Conservation (phyloP, 2,113 vertebrate species). For the Scytalopus superciliaris region DNA sequence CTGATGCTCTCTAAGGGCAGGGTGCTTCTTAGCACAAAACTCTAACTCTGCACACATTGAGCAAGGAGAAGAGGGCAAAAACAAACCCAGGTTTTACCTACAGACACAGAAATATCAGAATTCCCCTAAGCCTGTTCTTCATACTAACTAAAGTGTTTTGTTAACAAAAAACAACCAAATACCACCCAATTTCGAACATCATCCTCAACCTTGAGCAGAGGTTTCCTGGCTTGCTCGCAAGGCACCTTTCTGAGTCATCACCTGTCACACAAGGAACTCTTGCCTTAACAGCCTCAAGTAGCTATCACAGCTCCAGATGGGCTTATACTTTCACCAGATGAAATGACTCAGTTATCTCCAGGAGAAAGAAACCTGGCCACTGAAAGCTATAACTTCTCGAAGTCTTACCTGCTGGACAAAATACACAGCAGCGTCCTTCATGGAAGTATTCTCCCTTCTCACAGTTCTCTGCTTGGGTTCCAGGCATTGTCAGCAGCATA, state of each 20-base stretch:
- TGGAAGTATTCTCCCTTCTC: background rate
- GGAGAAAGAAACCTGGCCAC: rapidly evolving
- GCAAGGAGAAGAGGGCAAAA: background rate
- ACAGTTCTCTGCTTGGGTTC: background rate
- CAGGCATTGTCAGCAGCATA: background rate
- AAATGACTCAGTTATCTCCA: rapidly evolving
- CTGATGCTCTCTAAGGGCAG: background rate
- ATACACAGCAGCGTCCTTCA: background rate
- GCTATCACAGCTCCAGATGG: background rate
- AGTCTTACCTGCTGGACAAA: slow-evolving; percentile 44
- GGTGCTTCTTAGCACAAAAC: background rate
- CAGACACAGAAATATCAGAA: background rate
- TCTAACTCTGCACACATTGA: background rate
- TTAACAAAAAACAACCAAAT: background rate
- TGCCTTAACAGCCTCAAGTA: background rate
- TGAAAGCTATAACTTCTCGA: background rate
- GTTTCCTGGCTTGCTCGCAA: background rate
- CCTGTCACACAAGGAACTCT: background rate
- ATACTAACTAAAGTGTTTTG: background rate
- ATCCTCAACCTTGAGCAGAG: background rate
- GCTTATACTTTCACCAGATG: rapidly evolving
- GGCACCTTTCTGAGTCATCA: background rate
- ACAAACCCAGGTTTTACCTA: background rate
- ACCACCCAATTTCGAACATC: rapidly evolving
- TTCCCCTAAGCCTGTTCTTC: rapidly evolving